Evolutionary conservation across 2,113 vertebrate genomes (phyloP).

Genomic region (Neolamprologus sp.): DNA sequence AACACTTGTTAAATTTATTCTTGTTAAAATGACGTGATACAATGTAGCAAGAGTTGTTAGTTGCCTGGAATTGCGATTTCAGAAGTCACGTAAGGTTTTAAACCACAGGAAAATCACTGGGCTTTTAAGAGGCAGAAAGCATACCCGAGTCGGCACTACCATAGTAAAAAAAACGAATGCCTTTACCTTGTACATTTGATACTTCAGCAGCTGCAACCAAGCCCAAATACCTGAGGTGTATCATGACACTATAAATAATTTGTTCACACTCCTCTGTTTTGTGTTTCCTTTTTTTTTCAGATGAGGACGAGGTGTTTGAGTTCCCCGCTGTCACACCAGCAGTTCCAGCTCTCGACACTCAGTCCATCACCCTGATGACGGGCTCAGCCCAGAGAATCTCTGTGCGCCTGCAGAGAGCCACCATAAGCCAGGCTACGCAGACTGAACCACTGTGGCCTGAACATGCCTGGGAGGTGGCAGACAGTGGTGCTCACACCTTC

Average conservation of each 20-base stretch:
- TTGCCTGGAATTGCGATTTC: accelerated
- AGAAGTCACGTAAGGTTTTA: background rate
- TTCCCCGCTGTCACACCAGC: constrained; percentile 75
- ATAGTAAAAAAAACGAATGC: background rate
- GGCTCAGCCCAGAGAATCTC: constrained; percentile 92
- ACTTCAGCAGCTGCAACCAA: background rate
- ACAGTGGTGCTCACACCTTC: constrained; percentile 89
- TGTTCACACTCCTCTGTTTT: background rate
- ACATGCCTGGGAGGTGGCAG: constrained; percentile 71
- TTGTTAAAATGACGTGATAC: background rate
- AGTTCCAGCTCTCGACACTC: constrained; percentile 71
- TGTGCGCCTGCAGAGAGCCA: constrained; percentile 85
- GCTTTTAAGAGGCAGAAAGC: background rate
- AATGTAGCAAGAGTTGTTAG: background rate
- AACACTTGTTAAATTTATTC: background rate
- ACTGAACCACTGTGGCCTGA: constrained; percentile 89
- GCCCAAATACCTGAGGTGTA: background rate
- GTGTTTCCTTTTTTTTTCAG: constrained; percentile 52
- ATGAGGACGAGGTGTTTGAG: constrained; percentile 88
- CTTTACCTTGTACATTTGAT: background rate
- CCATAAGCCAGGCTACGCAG: constrained; percentile 92
- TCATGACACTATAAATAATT: background rate
- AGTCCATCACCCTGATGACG: constrained; percentile 90
- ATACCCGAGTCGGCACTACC: accelerated
- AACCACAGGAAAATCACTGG: background rate